phyloP scores from a whole-genome alignment of 2,113 vertebrate genomes.

The Zingel zingel region DNA sequence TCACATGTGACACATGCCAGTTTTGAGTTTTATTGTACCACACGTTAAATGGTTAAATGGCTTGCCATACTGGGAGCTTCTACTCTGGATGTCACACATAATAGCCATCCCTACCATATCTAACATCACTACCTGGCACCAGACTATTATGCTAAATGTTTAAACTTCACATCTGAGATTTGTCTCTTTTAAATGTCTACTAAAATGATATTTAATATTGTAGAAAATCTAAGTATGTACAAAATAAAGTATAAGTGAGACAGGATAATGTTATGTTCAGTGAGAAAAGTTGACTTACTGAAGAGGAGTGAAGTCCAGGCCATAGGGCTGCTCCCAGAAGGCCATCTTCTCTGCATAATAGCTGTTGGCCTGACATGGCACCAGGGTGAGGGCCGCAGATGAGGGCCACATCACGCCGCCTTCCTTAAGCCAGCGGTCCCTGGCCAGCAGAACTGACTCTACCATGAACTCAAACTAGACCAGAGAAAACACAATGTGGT shows the following conservation, averaged over 20 bases:
- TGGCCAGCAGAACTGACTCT: constrained; percentile 86
- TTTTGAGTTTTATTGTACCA: neutral
- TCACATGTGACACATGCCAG: neutral
- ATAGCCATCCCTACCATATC: neutral
- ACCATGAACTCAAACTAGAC: constrained; percentile 90
- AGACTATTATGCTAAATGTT: neutral
- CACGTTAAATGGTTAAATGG: neutral
- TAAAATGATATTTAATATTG: neutral
- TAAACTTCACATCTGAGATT: neutral
- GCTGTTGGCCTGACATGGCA: constrained; percentile 85
- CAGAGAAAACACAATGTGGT: neutral
- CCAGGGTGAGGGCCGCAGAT: constrained; percentile 81
- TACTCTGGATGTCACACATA: neutral
- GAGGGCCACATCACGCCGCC: constrained; percentile 87
- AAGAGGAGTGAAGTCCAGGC: constrained; percentile 87
- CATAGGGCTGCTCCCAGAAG: constrained; percentile 87
- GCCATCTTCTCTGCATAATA: constrained; percentile 85
- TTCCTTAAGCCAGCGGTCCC: constrained; percentile 86
- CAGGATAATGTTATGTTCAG: neutral
- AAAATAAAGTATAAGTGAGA: neutral
- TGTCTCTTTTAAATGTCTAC: no score
- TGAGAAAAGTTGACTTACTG: constrained; percentile 66
- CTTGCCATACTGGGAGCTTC: neutral
- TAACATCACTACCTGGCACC: neutral
- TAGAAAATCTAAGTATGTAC: neutral